phyloP scores from a whole-genome alignment of 1,140 invertebrate species.

The Bombus difficillimus region DNA sequence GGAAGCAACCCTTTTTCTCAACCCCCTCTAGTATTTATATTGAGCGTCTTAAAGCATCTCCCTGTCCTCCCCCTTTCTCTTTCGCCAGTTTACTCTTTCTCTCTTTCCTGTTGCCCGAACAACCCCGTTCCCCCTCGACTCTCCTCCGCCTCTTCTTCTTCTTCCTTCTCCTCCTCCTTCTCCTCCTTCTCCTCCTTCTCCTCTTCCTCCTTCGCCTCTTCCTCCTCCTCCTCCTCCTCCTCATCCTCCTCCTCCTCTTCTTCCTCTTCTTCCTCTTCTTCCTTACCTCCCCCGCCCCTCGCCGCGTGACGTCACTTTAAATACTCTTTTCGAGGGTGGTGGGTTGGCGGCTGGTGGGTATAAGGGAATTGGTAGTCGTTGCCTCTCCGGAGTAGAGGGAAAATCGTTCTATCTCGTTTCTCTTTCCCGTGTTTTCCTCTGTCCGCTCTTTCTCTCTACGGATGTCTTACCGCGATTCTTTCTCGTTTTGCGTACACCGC shows the following conservation, averaged over 20 bases:
- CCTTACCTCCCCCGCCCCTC: slow-evolving; percentile 12
- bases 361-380: slow-evolving; percentile 72
- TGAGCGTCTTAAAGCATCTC: slow-evolving; percentile 83
- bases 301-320: slow-evolving; percentile 63
- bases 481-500: slow-evolving; percentile 48
- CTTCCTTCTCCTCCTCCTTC: slow-evolving; percentile 38
- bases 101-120: slow-evolving; percentile 23
- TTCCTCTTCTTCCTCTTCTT: neutral
- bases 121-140: slow-evolving; percentile 18
- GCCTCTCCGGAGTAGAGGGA: slow-evolving; percentile 56
- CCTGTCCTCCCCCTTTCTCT: slow-evolving; percentile 61
- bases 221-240: neutral
- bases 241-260: slow-evolving; percentile 27
- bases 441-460: slow-evolving; percentile 12
- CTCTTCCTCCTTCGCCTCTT: slow-evolving; percentile 19
- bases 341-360: slow-evolving; percentile 59
- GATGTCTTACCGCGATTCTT: slow-evolving; percentile 40
- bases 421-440: slow-evolving; percentile 41
- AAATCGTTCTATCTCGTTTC: slow-evolving; percentile 63
- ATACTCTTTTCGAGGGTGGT: slow-evolving; percentile 67
- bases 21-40: slow-evolving; percentile 82
- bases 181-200: slow-evolving; percentile 20
- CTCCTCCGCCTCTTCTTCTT: slow-evolving; percentile 33
- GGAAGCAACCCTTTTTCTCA: slow-evolving; percentile 83
- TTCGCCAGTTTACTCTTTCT: slow-evolving; percentile 31